Evolutionary conservation across 2,113 vertebrate genomes (phyloP), one percentile per base, ranked within the genome.

Genomic region (Mirounga angustirostris): DNA sequence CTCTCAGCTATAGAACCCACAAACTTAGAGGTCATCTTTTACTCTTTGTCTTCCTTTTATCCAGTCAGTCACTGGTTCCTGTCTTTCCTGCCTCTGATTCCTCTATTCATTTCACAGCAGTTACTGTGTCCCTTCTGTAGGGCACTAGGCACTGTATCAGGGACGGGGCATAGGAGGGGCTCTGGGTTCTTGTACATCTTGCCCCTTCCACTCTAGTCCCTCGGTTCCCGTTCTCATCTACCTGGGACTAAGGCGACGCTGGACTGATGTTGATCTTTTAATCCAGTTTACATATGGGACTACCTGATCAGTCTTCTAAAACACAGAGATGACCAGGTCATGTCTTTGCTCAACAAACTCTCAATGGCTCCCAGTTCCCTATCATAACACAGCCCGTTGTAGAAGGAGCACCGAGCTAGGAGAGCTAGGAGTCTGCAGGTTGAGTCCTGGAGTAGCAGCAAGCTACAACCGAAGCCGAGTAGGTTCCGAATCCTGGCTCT

Each of bases 331-430:
- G 69, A 69, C 52, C 36, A 36, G 4, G 12, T 59, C 36, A 30
- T 58, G 65, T 36, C 30, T 94, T 83, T 83, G 84, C 30, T 96
- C 36, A 74, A 43, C 71, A 89, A 61, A 80, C 24, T 40, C 69
- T 67, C 33, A 50, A 0, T 54, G 12, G 3, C 58, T 89, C 40
- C 33, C 28, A 21, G 9, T 15, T 92, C n/a, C 30, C 33, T 50
- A 30, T 9, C 2, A 33, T 19, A 40, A 78, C 9, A n/a, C 11
- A 83, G 52, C n/a, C 50, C 1, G 0, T 71, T 79, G 19, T 71
- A 28, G 81, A 54, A 61, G 24, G 69, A 43, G 84, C 18, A 3
- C 5, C 10, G 58, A 54, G 24, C 16, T 2, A 5, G n/a, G 54
- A 50, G 58, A 46, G 28, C 16, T 2, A 5, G n/a, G 54, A 50